Evolutionary conservation across 2,888 invertebrate genomes (phyloP), one percentile per base, ranked within the genome.

Genomic region (Lingula anatina): DNA sequence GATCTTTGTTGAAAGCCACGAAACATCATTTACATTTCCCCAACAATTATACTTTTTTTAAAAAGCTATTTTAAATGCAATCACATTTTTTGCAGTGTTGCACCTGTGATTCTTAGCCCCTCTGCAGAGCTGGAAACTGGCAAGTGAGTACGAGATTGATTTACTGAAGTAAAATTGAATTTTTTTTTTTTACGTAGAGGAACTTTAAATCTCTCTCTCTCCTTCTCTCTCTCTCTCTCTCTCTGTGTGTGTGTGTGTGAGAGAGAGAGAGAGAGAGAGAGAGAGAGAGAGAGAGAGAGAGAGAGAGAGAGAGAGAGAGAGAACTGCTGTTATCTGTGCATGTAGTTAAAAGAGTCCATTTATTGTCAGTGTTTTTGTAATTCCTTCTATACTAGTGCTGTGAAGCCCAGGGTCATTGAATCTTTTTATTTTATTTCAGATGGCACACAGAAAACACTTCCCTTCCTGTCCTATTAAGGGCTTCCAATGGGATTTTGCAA

Each of bases 51-150:
- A 27, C 18, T 24, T 28, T 37, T 26, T 18, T 23, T 27, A 31
- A 31, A 9, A 31, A 12, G 15, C 9, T 15, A 12, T 15, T 31
- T 31, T 31, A 31, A 9, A 31, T 3, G 20, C 26, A 12, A 43
- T 18, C 31, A 36, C 38, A n/a, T 37, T 44, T 49, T 38, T 61
- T 62, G 35, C 61, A 68, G 68, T 51, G 65, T 68, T 61, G 68
- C 70, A 35, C 60, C 65, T 39, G 56, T 60, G 40, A 57, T 67
- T 21, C 47, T 70, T 27, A 68, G 64, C 47, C 68, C 67, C 47
- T 27, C 59, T 21, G 41, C 49, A 43, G 60, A 64, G 21, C 52
- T 67, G 26, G 60, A 62, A 42, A 53, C 57, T 40, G 61, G 56
- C 50, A 63, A 62, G 66, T 66, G 53, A 54, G 58, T 53, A 36